Evolutionary conservation across 2,797 vertebrate genomes (phyloP), one percentile per base, ranked within the genome.

Genomic region (Sebastes paucispinis): DNA sequence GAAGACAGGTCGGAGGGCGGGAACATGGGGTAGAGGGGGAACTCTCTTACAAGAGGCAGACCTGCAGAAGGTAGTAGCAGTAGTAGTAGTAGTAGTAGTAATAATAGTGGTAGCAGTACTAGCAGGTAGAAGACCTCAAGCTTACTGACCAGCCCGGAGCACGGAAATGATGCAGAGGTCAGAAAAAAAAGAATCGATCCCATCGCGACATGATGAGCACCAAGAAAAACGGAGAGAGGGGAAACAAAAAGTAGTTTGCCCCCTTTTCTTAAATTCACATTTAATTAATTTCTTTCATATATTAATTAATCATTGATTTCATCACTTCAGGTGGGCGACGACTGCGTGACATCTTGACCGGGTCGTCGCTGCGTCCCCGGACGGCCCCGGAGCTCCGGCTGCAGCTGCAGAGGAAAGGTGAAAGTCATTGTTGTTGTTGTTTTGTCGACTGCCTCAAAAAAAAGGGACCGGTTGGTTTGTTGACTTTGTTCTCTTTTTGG

Each of bases 131-230:
- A 76, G 73, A 87, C 83, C 78, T 84, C 65, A 69, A 85, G 84
- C 72, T 73, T 78, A 80, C 81, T 59, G 83, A 88, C 75, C 85
- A 77, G 84, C 84, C 77, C 67, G 83, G 77, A 82, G 72, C 80
- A 69, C 50, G 11, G 70, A 85, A 83, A 69, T 16, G 62, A 84
- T 63, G 75, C 66, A 70, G 85, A 77, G 73, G 84, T 88, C 80
- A 80, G 84, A 87, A 91, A 11, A 81, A 78, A 84, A 83, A 36
- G 34, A 90, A 24, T 80, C 89, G 90, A 95, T 94, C 95, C 69
- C 82, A 95, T 94, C 94, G 83, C 87, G 89, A 94, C 91, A 91
- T 92, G 79, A 95, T 92, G 92, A 97, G 96, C 96, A 96, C 96
- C 95, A 94, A 95, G 94, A 13, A 39, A 80, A 89, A 80, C 50